phyloP scores from a whole-genome alignment of 2,888 invertebrate genomes.

The Diplolepis rosae region DNA sequence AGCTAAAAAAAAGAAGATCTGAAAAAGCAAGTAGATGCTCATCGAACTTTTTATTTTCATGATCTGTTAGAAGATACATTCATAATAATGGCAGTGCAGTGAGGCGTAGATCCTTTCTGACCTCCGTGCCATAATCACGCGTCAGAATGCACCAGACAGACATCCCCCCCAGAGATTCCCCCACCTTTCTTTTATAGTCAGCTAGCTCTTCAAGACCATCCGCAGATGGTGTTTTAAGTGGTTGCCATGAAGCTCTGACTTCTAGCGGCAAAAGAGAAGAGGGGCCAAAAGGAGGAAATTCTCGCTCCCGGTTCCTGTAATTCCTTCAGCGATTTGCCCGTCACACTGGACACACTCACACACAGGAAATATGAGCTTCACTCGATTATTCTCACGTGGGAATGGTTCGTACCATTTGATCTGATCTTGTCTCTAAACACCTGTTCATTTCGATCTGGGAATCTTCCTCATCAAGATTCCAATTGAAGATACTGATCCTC shows the following conservation, averaged over 20 bases:
- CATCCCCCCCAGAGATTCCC: constrained; percentile 39
- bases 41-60: constrained; percentile 56
- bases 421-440: constrained; percentile 42
- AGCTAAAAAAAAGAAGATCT: constrained; percentile 39
- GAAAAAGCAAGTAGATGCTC: constrained; percentile 37
- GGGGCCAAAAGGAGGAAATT: constrained; percentile 41
- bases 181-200: constrained; percentile 37
- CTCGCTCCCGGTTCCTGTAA: constrained; percentile 51
- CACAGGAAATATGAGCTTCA: constrained; percentile 33
- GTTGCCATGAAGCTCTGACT: constrained; percentile 61
- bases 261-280: constrained; percentile 45
- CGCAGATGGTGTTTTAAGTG: constrained; percentile 67
- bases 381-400: constrained; percentile 43
- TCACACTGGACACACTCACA: constrained; percentile 49
- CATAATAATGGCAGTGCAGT: constrained; percentile 70
- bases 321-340: constrained; percentile 58
- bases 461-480: background rate
- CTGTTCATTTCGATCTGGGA: background rate
- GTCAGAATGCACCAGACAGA: constrained; percentile 67
- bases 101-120: constrained; percentile 71
- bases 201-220: constrained; percentile 51
- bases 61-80: constrained; percentile 55
- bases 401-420: constrained; percentile 47
- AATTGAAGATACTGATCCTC: background rate
- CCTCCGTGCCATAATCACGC: constrained; percentile 71